Conservation (phyloP, 2,113 vertebrate genomes). For the Hippocampus zosterae region DNA sequence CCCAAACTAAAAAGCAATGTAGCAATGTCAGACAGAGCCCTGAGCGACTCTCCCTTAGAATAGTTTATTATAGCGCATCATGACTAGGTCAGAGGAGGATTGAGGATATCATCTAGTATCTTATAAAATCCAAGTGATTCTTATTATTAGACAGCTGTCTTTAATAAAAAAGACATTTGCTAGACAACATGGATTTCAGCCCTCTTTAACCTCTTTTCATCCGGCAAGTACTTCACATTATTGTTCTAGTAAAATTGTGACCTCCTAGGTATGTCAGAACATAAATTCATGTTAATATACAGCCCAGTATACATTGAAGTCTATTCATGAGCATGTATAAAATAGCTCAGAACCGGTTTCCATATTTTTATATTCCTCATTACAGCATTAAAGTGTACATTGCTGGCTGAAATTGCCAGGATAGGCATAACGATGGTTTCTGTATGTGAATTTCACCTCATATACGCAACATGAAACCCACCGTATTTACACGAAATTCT, state of each 20-base stretch:
- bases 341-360: not conserved
- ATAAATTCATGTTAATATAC: not conserved
- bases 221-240: not conserved
- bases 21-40: constrained; percentile 51
- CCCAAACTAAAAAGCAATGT: not conserved
- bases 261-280: not conserved
- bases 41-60: constrained; percentile 28
- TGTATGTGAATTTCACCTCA: not conserved
- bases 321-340: not conserved
- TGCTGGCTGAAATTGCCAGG: not conserved
- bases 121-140: constrained; percentile 32
- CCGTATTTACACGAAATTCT: not conserved
- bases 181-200: not conserved
- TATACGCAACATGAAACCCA: not conserved
- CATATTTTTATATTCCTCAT: not conserved
- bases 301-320: not conserved
- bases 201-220: constrained; percentile 3
- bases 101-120: constrained; percentile 24
- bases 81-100: constrained; percentile 15
- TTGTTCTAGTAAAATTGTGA: not conserved
- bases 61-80: constrained; percentile 32
- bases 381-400: not conserved
- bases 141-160: constrained; percentile 23
- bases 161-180: constrained; percentile 27
- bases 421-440: too few species aligned